A percentile compares a stretch with the other conserved stretches of the same genome.
Conservation (phyloP, 1,140 invertebrate species). For the Drosophila paulistorum region DNA sequence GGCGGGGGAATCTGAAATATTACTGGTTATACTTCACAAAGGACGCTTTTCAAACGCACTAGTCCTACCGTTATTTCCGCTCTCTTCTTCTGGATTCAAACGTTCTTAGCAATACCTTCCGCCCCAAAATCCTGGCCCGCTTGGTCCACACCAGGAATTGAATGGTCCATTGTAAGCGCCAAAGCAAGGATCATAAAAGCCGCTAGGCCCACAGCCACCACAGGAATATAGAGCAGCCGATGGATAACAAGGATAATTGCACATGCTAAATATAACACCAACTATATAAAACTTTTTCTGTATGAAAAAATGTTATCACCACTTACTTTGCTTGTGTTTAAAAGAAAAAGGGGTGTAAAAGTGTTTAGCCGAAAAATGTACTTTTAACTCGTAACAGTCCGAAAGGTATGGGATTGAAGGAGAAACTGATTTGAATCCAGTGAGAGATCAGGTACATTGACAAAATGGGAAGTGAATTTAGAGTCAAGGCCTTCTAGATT, state of each 20-base stretch:
- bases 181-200: constrained; percentile 56
- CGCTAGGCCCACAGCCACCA: constrained; percentile 47
- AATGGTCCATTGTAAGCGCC: constrained; percentile 48
- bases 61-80: neutral
- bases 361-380: neutral
- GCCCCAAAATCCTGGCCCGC: constrained; percentile 44
- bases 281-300: neutral
- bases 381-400: neutral
- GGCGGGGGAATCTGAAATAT: neutral
- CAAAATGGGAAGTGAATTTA: neutral
- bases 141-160: constrained; percentile 45
- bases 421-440: neutral
- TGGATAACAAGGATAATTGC: constrained; percentile 48
- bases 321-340: neutral
- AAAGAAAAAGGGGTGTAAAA: neutral
- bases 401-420: neutral
- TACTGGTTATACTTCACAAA: neutral
- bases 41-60: neutral
- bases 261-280: constrained; percentile 21
- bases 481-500: neutral
- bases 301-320: neutral
- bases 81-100: neutral
- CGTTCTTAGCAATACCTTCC: constrained; percentile 34
- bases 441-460: neutral
- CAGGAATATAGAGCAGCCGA: constrained; percentile 36